A percentile compares a stretch with the other conserved stretches of the same genome.
These are phyloP conservation scores for Choloepus hoffmanni DNA, from an alignment of 2,113 vertebrate species.

Conservation along the genomic window DNA sequence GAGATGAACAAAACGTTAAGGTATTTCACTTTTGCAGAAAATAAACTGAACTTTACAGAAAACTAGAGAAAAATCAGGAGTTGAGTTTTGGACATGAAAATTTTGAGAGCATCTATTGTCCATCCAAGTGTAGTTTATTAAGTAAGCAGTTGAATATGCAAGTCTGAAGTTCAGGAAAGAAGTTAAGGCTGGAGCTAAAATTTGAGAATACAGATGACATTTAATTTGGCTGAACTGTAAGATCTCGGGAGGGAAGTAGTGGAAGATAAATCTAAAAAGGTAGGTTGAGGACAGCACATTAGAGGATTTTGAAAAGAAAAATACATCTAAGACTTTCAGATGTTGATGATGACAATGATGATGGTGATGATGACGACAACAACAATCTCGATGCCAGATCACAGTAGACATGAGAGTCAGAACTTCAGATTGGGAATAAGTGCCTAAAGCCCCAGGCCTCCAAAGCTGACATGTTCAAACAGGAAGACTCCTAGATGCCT, in stretches of 20 bases:
- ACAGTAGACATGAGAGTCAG: neutral
- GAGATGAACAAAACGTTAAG: neutral
- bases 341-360: neutral
- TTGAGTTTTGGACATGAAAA: neutral
- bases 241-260: neutral
- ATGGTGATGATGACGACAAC: neutral
- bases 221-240: neutral
- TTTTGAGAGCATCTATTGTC: neutral
- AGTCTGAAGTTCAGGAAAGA: conserved; percentile 31
- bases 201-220: neutral
- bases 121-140: neutral
- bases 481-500: neutral
- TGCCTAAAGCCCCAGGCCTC: neutral
- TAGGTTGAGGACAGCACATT: neutral
- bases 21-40: neutral
- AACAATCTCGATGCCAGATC: neutral
- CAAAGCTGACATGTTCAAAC: neutral
- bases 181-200: neutral
- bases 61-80: neutral
- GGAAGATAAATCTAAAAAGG: neutral
- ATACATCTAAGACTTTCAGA: neutral
- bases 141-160: neutral
- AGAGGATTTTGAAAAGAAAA: conserved; percentile 24
- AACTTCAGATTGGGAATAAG: neutral
- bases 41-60: neutral